phyloP scores from a whole-genome alignment of 2,797 vertebrate species.

The Sorex maritimensis region DNA sequence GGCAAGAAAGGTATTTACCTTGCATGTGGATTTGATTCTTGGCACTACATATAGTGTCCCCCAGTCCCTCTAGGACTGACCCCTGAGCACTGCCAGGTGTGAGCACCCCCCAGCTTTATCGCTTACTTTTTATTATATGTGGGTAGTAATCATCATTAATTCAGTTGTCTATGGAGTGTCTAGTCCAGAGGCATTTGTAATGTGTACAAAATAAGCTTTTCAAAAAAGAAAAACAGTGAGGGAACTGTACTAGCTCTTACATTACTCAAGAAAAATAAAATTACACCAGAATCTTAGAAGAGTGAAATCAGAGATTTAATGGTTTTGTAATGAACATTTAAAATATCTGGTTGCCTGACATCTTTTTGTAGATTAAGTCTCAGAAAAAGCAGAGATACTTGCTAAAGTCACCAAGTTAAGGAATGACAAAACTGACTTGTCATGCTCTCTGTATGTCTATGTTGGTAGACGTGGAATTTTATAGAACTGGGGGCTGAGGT shows the following conservation, averaged over 20 bases:
- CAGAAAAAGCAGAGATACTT: neutral
- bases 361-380: constrained; percentile 38
- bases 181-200: neutral
- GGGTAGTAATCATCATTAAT: neutral
- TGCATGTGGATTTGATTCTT: no score
- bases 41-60: no score
- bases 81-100: no score
- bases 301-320: neutral
- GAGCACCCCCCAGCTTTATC: neutral
- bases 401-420: neutral
- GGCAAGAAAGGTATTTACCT: no score
- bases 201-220: neutral
- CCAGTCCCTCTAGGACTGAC: no score
- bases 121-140: neutral
- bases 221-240: neutral
- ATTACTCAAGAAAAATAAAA: neutral
- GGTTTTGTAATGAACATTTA: neutral
- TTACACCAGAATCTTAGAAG: neutral
- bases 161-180: neutral
- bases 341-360: neutral
- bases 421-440: neutral
- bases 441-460: neutral
- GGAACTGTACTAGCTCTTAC: neutral
- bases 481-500: neutral
- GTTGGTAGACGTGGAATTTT: neutral